Base-by-base conservation (phyloP, 2,113 vertebrate genomes). In the Hoplias malabaricus region DNA sequence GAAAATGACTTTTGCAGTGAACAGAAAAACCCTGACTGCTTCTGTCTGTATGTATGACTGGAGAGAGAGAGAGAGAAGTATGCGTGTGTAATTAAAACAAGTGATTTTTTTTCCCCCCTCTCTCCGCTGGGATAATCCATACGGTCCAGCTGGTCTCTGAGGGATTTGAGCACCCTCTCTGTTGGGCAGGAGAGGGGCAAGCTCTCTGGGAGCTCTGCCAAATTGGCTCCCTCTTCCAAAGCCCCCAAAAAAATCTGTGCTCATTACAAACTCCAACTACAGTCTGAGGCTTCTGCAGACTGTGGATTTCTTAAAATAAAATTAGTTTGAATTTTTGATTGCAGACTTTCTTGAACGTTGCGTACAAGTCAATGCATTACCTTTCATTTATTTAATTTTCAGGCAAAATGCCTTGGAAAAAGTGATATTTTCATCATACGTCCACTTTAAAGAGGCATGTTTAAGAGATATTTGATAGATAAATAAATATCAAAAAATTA, bases 1-100 rank as follows among this genome's bases (percentile, higher is more conserved):
- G 43, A 21, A 59, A 12, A 25, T 2, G 29, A 70, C 1, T 1
- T 34, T 78, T 62, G 73, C 19, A 53, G 33, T 43, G 8, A 25
- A 57, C 23, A 57, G 9, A 13, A 57, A 12, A 11, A 25, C 23
- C 11, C 59, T 46, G 43, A 2, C 5, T 5, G 46, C 65, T 36
- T 25, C 59, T 27, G 42, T 63, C 27, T 46, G 23, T 31, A 57
- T 63, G 61, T 54, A 38, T 81, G 78, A 84, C n/a, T n/a, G n/a
- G n/a, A n/a, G n/a, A n/a, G n/a, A n/a, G n/a, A n/a, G 14, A 73
- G 25, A 59, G 38, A 43, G 12, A 50, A 34, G 11, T 70, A 36
- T 9, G 46, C 29, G 70, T 86, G 79, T 85, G 86, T 91, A 92
- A 92, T 92, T 92, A 92, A 92, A 90, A 89, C 85, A 90, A 92